Conservation (phyloP, 1,140 invertebrate genomes). For the Wasmannia auropunctata region DNA sequence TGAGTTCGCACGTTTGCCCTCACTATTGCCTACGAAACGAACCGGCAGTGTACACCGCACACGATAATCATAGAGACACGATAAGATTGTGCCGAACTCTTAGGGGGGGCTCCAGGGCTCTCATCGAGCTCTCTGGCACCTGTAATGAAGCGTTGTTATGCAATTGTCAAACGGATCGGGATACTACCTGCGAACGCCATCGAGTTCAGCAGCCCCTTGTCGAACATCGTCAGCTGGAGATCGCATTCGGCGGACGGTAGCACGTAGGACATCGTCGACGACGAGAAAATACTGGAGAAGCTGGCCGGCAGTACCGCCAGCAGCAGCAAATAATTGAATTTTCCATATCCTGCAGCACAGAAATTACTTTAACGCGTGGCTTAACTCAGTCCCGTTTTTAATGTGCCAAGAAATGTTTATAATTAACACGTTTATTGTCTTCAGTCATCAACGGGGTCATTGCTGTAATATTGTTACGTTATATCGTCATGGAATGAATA, state of each 20-base stretch:
- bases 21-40: slow-evolving; percentile 43
- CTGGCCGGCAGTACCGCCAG: slow-evolving; percentile 78
- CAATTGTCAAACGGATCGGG: slow-evolving; percentile 28
- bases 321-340: slow-evolving; percentile 79
- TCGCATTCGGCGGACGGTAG: slow-evolving; percentile 81
- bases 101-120: slow-evolving; percentile 46
- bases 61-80: slow-evolving; percentile 56
- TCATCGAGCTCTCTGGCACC: slow-evolving; percentile 46
- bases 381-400: not conserved
- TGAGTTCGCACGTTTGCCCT: slow-evolving; percentile 23
- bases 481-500: too few relatives aligned
- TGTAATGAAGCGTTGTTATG: slow-evolving; percentile 57
- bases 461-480: not conserved
- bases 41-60: slow-evolving; percentile 33
- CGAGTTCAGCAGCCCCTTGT: slow-evolving; percentile 81
- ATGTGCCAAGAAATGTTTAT: not conserved
- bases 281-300: slow-evolving; percentile 78
- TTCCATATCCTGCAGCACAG: slow-evolving; percentile 77
- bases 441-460: not conserved
- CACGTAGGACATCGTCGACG: slow-evolving; percentile 80
- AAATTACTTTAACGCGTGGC: not conserved
- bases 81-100: slow-evolving; percentile 37
- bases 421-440: not conserved
- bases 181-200: slow-evolving; percentile 83
- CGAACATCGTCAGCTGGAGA: slow-evolving; percentile 76